Evolutionary conservation across 2,113 vertebrate genomes (phyloP), one percentile per base, ranked within the genome.

Genomic region (Dendropsophus ebraccatus): DNA sequence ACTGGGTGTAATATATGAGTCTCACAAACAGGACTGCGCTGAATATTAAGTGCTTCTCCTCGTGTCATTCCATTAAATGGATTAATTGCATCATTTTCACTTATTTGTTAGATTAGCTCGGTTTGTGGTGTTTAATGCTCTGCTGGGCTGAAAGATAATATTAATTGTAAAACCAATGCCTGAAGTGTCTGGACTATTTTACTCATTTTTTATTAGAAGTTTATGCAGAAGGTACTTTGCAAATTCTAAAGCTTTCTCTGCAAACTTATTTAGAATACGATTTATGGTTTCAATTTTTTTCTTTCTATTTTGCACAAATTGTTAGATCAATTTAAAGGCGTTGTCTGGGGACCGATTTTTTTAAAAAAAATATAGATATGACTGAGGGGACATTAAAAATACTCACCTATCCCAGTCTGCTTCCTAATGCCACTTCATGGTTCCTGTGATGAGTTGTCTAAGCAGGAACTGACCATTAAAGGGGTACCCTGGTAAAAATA

Each of bases 21-120:
- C 77, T 60, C 28, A 25, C 17, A 80, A 79, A 41, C 50, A 79
- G 77, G 54, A 79, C 41, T 58, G 32, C 14, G 56, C 77, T 1
- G 77, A 58, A 80, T 80, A 62, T 80, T 80, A 62, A 80, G 77
- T 80, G 77, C 77, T 56, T 80, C 32, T 6, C 45, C 77, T 80
- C 37, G 77, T 80, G 77, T 45, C 32, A 80, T 80, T 80, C 77
- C 56, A 80, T 80, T 80, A 80, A 80, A 80, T 60, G 77, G 77
- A 80, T 80, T 80, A 80, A 80, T 80, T 80, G 54, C 54, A 45
- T 79, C 30, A 23, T 58, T 79, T 60, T 60, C n/a, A 79, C 54
- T 45, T 58, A 80, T 62, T 80, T 80, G 77, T 80, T 80, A 80
- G 77, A 80, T 80, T 80, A 80, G 54, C 58, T 11, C 32, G 3